Evolutionary conservation across 2,888 invertebrate species (phyloP), one percentile per base, ranked within the genome.

Genomic region (Synanthedon formicaeformis): DNA sequence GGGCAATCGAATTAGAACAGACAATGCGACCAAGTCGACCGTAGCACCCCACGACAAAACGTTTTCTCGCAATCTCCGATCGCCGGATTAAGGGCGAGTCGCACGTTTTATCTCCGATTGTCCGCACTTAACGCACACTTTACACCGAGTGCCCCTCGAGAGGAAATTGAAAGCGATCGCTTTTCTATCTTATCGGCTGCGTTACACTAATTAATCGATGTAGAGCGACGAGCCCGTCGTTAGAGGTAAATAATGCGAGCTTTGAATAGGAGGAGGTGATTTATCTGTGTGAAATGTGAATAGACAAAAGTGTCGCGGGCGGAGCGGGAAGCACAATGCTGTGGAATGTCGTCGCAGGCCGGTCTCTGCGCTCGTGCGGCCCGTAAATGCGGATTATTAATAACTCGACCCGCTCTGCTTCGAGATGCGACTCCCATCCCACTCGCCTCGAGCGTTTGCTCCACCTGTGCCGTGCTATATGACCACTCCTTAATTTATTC

Each of bases 81-180:
- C 87, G 81, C 83, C 78, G 83, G 86, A 86, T 87, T 86, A 86
- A 86, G 86, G 87, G 87, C 62, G 66, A 79, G 79, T 77, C 82
- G 83, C 82, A 84, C 85, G 82, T 84, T 85, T 87, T 87, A 87
- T 87, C 87, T 86, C 74, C 87, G 85, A 86, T 87, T 87, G 87
- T 86, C 78, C 84, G 81, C 87, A 86, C 86, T 87, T 85, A 84
- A 85, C 85, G 84, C 84, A 63, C 80, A 86, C 87, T 86, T 85
- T 82, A 83, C 81, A 80, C 83, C 78, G 79, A 86, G 84, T 82
- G 81, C 81, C 87, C 85, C 83, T 83, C 83, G 71, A 80, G 81
- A 83, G 85, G 82, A 85, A 87, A 87, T 87, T 86, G 87, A 87
- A 87, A 85, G 81, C 85, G 87, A 87, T 87, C 82, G 81, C 81